Percentiles rank a stretch among this genome's conserved stretches.
These are phyloP conservation scores for Megaceryle torquata DNA, from an alignment of 2,113 vertebrate species.

Conservation along the genomic window DNA sequence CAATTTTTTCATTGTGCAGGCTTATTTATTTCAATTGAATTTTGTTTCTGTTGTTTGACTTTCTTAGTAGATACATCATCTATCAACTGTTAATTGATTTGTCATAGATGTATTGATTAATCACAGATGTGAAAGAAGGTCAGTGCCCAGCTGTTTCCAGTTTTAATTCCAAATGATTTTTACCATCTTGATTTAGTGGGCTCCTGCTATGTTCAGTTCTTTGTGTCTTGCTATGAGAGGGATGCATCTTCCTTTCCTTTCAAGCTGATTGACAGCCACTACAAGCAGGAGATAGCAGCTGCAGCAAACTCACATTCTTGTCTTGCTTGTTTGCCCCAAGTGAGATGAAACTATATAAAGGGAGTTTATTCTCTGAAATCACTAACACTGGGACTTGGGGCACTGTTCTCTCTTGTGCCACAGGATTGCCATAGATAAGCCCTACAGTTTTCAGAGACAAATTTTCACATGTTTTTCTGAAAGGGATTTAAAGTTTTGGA, in stretches of 20 bases:
- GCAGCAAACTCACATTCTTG: neutral
- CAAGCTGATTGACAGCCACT: constrained; percentile 31
- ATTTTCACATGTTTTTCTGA: neutral
- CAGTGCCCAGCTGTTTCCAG: neutral
- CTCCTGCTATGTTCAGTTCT: neutral
- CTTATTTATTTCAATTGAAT: neutral
- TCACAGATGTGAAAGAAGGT: neutral
- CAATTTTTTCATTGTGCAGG: neutral
- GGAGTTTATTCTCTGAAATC: neutral
- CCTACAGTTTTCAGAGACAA: neutral
- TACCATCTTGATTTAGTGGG: neutral
- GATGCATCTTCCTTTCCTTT: neutral
- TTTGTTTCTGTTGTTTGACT: neutral
- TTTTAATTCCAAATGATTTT: neutral
- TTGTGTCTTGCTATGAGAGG: neutral
- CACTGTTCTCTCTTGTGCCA: neutral
- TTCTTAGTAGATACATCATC: neutral
- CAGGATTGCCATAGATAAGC: neutral
- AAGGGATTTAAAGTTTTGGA: neutral
- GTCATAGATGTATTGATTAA: neutral
- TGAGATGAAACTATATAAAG: constrained; percentile 24
- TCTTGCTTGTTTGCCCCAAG: constrained; percentile 9
- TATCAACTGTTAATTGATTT: neutral
- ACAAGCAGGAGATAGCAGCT: constrained; percentile 5
- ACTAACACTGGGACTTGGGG: neutral